These are phyloP conservation scores for Prionailurus viverrinus DNA, from an alignment of 2,113 vertebrate species.

Conservation along the genomic window DNA sequence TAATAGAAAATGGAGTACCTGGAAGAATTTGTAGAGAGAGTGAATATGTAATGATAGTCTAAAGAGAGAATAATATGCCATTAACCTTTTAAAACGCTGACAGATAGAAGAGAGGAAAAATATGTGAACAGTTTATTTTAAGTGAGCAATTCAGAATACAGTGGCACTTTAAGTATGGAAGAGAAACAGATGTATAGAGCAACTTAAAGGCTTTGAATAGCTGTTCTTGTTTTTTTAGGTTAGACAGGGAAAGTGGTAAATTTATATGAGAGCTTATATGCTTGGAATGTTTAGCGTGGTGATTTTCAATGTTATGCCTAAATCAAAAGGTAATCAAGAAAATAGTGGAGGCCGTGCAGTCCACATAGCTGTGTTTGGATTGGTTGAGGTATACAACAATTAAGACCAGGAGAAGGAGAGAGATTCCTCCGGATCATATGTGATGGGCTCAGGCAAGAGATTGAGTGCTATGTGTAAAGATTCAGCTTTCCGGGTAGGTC, in stretches of 20 bases:
- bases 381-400: not conserved
- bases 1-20: not conserved
- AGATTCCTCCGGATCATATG: no score
- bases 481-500: not conserved
- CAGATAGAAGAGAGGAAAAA: not conserved
- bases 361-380: not conserved
- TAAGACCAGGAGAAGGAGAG: not conserved
- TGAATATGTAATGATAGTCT: not conserved
- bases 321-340: not conserved
- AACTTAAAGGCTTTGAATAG: not conserved
- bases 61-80: not conserved
- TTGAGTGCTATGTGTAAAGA: not conserved
- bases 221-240: not conserved
- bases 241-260: not conserved
- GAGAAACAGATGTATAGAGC: not conserved
- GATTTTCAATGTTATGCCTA: not conserved
- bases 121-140: conserved; percentile 36
- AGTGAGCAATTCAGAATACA: not conserved
- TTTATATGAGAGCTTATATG: not conserved
- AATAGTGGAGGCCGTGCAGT: not conserved
- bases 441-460: not conserved
- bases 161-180: not conserved
- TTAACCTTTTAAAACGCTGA: conserved; percentile 1
- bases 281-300: not conserved
- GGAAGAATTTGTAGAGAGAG: not conserved